Base-by-base conservation (phyloP, 1,140 invertebrate species). In the Lordiphosa stackelbergi region DNA sequence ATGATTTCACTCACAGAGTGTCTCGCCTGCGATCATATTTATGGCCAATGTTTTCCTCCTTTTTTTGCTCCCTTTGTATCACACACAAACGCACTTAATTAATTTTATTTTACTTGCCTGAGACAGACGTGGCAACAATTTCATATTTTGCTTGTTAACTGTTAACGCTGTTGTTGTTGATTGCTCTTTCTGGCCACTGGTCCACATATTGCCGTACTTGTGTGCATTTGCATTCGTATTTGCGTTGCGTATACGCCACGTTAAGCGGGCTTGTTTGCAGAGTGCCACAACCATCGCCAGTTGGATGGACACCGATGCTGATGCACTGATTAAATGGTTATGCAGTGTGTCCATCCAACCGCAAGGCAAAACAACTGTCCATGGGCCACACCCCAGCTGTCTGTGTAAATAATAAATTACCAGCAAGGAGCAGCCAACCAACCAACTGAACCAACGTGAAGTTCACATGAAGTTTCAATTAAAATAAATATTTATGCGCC, bases 321-420 rank as follows among this genome's bases (percentile, higher is more conserved):
- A 65, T 73, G 70, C 66, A 69, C 70, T 70, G 74, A 78, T 79
- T 78, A 78, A 78, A 79, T 70, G 74, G 74, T 79, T 79, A 73
- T 73, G 40, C 69, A 73, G 63, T 52, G 42, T 73, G 74, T 69
- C 59, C 62, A 78, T 78, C 64, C 74, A 53, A 53, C 47, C 58
- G 58, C 48, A 54, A 13, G 58, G 58, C 58, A 53, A 56, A 70
- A 72, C 61, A 65, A 59, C 55, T 53, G 48, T 53, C 51, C 37
- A 51, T 34, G 51, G 40, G 16, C 10, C 42, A 53, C 24, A 43
- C 11, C 13, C 34, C 11, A 6, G 31, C 43, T 56, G 60, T 56
- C 56, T 57, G 65, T 59, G 58, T 69, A 64, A 78, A 79, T 79
- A 73, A 79, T 78, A 79, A 78, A 78, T 78, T 62, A 69, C 69